These are phyloP conservation scores for Onchidella celtica DNA, from an alignment of 2,888 invertebrate genomes.

Conservation along the genomic window DNA sequence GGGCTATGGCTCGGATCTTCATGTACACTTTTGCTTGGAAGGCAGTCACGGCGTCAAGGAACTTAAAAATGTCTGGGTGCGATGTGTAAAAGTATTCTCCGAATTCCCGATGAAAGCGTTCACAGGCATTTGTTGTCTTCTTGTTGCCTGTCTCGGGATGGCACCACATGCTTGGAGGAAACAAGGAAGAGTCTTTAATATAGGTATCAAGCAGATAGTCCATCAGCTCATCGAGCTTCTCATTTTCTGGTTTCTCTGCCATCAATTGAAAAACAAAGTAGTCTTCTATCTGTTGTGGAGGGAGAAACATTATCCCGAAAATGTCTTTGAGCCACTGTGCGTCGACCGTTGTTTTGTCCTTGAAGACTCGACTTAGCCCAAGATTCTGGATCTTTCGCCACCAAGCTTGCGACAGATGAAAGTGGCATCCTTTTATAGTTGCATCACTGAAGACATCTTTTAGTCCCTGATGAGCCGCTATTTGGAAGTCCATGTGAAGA, in stretches of 20 bases:
- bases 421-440: neutral
- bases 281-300: neutral
- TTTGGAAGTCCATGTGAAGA: neutral
- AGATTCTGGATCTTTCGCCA: neutral
- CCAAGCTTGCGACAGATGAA: neutral
- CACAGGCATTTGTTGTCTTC: neutral
- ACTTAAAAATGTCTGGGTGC: neutral
- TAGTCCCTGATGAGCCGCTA: neutral
- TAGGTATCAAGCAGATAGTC: neutral
- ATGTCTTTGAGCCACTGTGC: slow-evolving; percentile 4
- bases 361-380: neutral
- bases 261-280: neutral
- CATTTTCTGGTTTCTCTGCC: neutral
- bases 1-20: neutral
- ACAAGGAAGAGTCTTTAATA: neutral
- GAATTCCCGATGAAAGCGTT: slow-evolving; percentile 9
- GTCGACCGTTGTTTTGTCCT: neutral
- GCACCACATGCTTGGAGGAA: neutral
- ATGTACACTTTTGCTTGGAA: neutral
- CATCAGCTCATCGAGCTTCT: neutral
- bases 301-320: neutral
- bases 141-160: neutral
- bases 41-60: neutral
- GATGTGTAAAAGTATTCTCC: neutral
- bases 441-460: neutral